Evolutionary conservation across 1,140 invertebrate species (phyloP), one percentile per base, ranked within the genome.

Genomic region (Diachasma alloeum): DNA sequence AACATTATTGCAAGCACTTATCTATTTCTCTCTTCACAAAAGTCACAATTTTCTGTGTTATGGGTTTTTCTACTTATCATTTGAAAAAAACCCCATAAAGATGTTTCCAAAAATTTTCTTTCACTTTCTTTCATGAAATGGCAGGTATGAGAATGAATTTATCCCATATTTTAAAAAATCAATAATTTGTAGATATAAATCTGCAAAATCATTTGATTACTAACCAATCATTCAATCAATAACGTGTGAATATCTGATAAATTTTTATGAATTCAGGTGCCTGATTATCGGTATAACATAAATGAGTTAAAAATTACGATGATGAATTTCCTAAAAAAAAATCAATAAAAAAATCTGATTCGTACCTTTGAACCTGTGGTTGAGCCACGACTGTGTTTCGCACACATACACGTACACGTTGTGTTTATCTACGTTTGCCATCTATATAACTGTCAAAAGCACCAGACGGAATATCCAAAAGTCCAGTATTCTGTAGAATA

Each of bases 231-330:
- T 86, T 63, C 59, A 63, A 63, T 63, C 19, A 63, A 13, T 26
- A 26, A 24, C 15, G n/a, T 70, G 84, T 86, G 86, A 85, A 85
- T 68, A 82, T 90, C 87, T 90, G 86, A 89, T 84, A 87, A 85
- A 83, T 87, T 89, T 89, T 90, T 89, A 90, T 90, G 87, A 89
- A 90, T 90, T 84, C 87, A 90, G 88, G 88, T 89, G 83, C 86
- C 88, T 88, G 87, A 88, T 81, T 85, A 80, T 87, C 82, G 84
- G 83, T 88, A 83, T 89, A 85, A 88, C 79, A 82, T 87, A 87
- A 85, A 84, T 84, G 82, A 89, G 85, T 87, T 79, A 85, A 81
- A 88, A 86, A 86, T 89, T 87, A 89, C 85, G 84, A 88, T 83
- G 87, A 89, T 88, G 87, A 88, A 81, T 89, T 88, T 87, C 83